Conservation (phyloP, 2,797 vertebrate species). For the Oryzias sinensis region DNA sequence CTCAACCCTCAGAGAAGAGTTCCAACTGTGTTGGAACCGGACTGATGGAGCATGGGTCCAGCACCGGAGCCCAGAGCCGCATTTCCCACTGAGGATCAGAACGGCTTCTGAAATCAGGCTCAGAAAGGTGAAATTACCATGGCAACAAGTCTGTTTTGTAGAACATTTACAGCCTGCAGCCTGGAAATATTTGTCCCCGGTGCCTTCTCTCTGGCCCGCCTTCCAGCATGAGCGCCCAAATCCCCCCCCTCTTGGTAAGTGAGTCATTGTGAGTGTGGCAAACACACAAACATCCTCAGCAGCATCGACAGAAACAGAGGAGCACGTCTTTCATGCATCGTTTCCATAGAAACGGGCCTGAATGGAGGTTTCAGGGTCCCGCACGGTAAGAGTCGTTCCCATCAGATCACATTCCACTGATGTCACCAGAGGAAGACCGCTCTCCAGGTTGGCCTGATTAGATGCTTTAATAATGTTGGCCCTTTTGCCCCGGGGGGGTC, state of each 20-base stretch:
- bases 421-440: neutral
- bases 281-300: slow-evolving; percentile 54
- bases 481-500: slow-evolving; percentile 54
- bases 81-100: slow-evolving; percentile 21
- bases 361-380: neutral
- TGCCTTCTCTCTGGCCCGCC: slow-evolving; percentile 46
- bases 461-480: slow-evolving; percentile 44
- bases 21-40: neutral
- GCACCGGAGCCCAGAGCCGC: slow-evolving; percentile 1
- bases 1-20: neutral
- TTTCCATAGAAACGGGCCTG: neutral
- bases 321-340: neutral
- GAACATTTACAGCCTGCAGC: slow-evolving; percentile 71
- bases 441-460: slow-evolving; percentile 11
- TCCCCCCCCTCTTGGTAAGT: slow-evolving; percentile 42
- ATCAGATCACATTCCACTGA: neutral
- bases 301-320: slow-evolving; percentile 33
- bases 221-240: slow-evolving; percentile 27
- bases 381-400: neutral
- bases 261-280: slow-evolving; percentile 70
- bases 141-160: slow-evolving; percentile 68
- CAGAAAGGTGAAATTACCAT: slow-evolving; percentile 58
- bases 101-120: slow-evolving; percentile 25
- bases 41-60: neutral
- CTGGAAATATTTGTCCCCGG: slow-evolving; percentile 76